These are phyloP conservation scores for Anguilla anguilla DNA, from an alignment of 2,797 vertebrate species.

Conservation along the genomic window DNA sequence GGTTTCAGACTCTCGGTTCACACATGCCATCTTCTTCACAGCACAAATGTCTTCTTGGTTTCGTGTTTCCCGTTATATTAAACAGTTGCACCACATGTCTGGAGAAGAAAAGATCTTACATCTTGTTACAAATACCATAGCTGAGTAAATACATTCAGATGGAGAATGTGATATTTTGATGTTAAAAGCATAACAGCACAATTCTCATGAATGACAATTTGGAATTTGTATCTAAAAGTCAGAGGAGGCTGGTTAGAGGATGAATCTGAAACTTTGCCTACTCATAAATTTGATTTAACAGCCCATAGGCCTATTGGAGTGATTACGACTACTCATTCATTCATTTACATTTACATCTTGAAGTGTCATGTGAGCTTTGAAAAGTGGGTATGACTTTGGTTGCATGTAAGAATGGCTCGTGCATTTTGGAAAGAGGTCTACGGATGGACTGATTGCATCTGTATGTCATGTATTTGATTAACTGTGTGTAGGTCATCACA, in stretches of 20 bases:
- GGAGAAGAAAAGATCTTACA: neutral
- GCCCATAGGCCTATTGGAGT: too few species aligned
- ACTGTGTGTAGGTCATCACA: too few species aligned
- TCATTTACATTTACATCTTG: too few species aligned
- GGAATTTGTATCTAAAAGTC: neutral
- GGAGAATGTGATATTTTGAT: neutral
- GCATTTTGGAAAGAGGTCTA: too few species aligned
- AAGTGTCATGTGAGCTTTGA: too few species aligned
- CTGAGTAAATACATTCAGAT: neutral
- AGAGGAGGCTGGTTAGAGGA: neutral
- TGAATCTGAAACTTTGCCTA: neutral
- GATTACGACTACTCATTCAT: too few species aligned
- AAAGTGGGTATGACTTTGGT: too few species aligned
- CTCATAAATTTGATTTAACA: too few species aligned
- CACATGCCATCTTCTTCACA: constrained; percentile 2
- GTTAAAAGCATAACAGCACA: neutral
- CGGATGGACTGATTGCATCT: too few species aligned
- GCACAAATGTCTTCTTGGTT: neutral
- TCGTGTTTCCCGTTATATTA: constrained; percentile 18
- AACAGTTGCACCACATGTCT: constrained; percentile 18
- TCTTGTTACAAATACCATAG: neutral
- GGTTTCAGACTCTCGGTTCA: constrained; percentile 7
- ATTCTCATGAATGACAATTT: neutral
- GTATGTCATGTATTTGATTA: too few species aligned
- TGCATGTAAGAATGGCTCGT: too few species aligned